Evolutionary conservation across 2,113 vertebrate species (phyloP), one percentile per base, ranked within the genome.

Genomic region (Hylia prasina): DNA sequence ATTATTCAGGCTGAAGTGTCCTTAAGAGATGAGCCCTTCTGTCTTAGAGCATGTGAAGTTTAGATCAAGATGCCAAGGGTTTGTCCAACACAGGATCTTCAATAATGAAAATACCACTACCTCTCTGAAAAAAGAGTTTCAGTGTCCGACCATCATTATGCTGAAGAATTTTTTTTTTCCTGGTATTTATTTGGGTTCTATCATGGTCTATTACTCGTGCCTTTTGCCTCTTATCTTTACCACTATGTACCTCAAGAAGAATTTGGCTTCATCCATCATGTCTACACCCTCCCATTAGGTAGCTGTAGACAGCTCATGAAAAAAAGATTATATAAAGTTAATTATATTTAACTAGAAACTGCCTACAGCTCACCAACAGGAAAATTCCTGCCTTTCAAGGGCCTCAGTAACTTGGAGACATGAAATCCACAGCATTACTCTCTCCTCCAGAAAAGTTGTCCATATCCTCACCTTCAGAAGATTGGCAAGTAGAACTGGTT

Each of bases 401-500:
- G 47, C 6, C 65, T 85, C 58, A 61, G 44, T 58, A 82, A 75
- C 48, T 82, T 81, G 45, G 48, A 89, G 53, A 80, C 14, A 23
- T 35, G 6, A 68, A 23, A 85, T 68, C n/a, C 65, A 85, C 37
- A 78, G 68, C 50, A 70, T 33, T 44, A 78, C 10, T 77, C 10
- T 47, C 76, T 96, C 86, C 64, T 90, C 47, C 68, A 81, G 60
- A 81, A 92, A 92, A 95, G 44, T n/a, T 84, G 83, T 78, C 80
- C 30, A 25, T 58, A 72, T 73, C 50, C 37, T 93, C 58, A 86
- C 40, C 54, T 86, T 76, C 60, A 86, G 31, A 80, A 90, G 47
- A 51, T 0, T 56, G 72, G 44, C 60, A 81, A 86, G 58, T 27
- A 80, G 54, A 90, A 83, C 22, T 23, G 30, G 50, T 83, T 86